Base-by-base conservation (phyloP, 2,888 invertebrate genomes). In the Drosophila pseudotakahashii region DNA sequence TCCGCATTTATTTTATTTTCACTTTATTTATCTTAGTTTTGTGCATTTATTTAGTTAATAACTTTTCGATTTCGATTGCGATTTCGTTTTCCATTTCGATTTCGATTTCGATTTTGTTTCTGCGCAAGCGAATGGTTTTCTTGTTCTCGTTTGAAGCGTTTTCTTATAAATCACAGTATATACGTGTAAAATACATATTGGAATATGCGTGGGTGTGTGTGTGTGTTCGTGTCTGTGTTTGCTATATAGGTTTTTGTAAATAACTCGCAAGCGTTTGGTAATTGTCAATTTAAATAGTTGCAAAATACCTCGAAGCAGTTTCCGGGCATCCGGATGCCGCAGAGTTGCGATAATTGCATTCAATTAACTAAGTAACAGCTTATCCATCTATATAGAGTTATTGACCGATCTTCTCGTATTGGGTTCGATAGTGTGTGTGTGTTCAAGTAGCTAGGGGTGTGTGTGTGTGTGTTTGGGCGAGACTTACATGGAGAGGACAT, bases 111-210 rank as follows among this genome's bases (percentile, higher is more conserved):
- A n/a, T n/a, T n/a, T n/a, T n/a, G n/a, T n/a, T 75, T 68, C 48
- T 62, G 60, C 54, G 45, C 44, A 87, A 83, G 83, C 75, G 70
- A 67, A 55, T 72, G 48, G 67, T 41, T 60, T 60, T 72, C 45
- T 70, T 72, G 41, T 62, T 76, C 44, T 63, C 75, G 57, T 77
- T 77, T 76, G 76, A 83, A 83, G 82, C 82, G 82, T 88, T 84
- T 76, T 84, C 79, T 81, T 84, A 89, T 81, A 78, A 87, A 89
- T 87, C 88, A 89, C 88, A 87, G 89, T 88, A 89, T 81, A 83
- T 83, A 84, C 84, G 82, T 83, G 82, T 83, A 83, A 87, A 83
- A 83, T 83, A 83, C 87, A 81, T 81, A 80, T 79, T 76, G 76
- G 79, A 73, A 73, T 77, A 71, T 76, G 84, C 68, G 34, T 62